A percentile compares a stretch with the other conserved stretches of the same genome.
Evolutionary conservation across 2,888 invertebrate species (phyloP).

Genomic region (Acanthosepion lycidas): DNA sequence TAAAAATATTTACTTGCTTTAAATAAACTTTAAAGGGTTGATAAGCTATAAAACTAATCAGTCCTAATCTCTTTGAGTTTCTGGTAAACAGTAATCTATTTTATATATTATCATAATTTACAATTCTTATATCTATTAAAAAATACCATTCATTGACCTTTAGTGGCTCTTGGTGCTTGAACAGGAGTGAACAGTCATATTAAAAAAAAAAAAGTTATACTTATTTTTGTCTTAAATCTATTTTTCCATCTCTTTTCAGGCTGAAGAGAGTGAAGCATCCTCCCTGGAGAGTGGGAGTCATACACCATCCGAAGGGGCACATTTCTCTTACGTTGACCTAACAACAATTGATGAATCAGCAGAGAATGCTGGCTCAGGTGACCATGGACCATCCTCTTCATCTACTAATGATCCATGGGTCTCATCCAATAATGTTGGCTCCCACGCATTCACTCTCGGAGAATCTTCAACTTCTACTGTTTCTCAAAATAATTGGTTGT

Average conservation of each 20-base stretch:
- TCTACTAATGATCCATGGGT: background rate
- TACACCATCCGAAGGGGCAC: slow-evolving; percentile 40
- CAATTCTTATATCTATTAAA: no score
- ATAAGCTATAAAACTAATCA: no score
- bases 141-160: no score
- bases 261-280: slow-evolving; percentile 43
- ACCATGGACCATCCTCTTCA: background rate
- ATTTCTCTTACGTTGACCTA: slow-evolving; percentile 45
- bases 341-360: slow-evolving; percentile 45
- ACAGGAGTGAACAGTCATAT: no score
- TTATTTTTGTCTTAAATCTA: no score
- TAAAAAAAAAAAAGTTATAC: no score
- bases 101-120: no score
- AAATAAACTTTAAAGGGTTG: no score
- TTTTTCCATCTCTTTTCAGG: background rate
- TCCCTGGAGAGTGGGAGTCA: slow-evolving; percentile 35
- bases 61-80: no score
- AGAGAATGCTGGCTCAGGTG: background rate
- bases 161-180: no score
- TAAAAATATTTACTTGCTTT: no score
- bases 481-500: background rate
- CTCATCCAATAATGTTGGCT: background rate
- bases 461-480: background rate
- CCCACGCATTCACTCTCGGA: slow-evolving; percentile 2
- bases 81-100: no score